These are phyloP conservation scores for Plotosus lineatus DNA, from an alignment of 2,113 vertebrate genomes.

Conservation along the genomic window DNA sequence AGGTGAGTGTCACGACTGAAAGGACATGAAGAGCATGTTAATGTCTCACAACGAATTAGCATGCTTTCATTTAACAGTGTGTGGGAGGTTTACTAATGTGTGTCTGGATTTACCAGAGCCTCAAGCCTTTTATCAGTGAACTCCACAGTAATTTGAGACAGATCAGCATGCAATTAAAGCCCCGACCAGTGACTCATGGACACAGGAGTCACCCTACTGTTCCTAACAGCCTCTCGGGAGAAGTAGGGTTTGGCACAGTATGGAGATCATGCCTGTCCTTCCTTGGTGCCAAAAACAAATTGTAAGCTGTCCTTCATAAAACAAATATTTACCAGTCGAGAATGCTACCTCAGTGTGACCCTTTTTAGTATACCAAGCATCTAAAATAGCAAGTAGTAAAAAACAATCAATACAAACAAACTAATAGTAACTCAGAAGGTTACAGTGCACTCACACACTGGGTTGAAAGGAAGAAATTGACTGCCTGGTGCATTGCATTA, in stretches of 20 bases:
- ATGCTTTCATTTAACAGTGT: constrained; percentile 44
- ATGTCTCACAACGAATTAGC: constrained; percentile 46
- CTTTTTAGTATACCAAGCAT: constrained; percentile 41
- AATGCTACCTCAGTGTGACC: constrained; percentile 40
- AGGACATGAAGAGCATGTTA: constrained; percentile 22
- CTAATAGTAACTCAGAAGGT: constrained; percentile 9
- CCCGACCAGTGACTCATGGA: constrained; percentile 57
- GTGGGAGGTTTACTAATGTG: constrained; percentile 64
- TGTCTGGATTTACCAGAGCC: constrained; percentile 52
- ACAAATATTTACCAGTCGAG: constrained; percentile 66
- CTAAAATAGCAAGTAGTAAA: constrained; percentile 3
- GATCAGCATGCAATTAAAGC: constrained; percentile 69
- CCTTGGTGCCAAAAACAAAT: constrained; percentile 70
- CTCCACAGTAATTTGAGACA: constrained; percentile 62
- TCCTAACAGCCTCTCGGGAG: constrained; percentile 60
- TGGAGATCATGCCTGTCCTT: constrained; percentile 63
- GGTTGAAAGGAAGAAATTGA: constrained; percentile 25
- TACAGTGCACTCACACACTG: neutral
- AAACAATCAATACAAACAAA: constrained; percentile 22
- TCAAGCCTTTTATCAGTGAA: constrained; percentile 67
- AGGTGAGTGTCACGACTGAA: neutral
- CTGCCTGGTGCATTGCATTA: constrained; percentile 60
- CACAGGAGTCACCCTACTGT: constrained; percentile 66
- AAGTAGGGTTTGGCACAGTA: constrained; percentile 65
- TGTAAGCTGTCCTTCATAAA: constrained; percentile 71